These are phyloP conservation scores for Cheirogaleus major DNA, from an alignment of 2,797 vertebrate species.

Conservation along the genomic window DNA sequence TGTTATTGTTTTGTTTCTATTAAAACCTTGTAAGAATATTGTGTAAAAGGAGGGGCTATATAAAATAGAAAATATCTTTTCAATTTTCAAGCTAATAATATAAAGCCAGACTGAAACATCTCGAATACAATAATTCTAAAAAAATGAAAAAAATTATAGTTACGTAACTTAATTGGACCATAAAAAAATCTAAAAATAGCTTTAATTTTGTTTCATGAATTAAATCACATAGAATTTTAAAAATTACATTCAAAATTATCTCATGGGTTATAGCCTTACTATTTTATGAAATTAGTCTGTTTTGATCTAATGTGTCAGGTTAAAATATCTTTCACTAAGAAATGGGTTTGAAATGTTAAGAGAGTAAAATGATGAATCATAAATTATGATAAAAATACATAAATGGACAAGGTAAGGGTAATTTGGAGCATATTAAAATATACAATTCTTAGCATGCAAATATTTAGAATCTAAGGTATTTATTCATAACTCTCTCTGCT, in stretches of 20 bases:
- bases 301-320: not conserved
- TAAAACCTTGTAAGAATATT: not conserved
- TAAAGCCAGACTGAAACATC: slow-evolving; percentile 9
- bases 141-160: not conserved
- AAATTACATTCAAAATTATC: not conserved
- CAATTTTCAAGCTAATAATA: not conserved
- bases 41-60: not conserved
- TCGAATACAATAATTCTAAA: slow-evolving; percentile 7
- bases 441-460: not conserved
- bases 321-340: not conserved
- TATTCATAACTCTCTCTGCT: not conserved
- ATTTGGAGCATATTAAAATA: not conserved
- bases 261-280: not conserved
- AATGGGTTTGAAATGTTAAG: not conserved
- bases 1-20: not conserved
- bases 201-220: not conserved
- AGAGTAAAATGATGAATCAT: not conserved
- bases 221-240: not conserved
- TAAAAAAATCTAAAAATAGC: not conserved
- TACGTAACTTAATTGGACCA: not conserved
- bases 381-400: not conserved
- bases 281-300: not conserved
- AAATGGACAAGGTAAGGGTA: not conserved
- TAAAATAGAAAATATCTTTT: not conserved
- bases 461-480: not conserved